These are phyloP conservation scores for Pseudoips prasinana DNA, from an alignment of 2,888 invertebrate species.

Conservation along the genomic window DNA sequence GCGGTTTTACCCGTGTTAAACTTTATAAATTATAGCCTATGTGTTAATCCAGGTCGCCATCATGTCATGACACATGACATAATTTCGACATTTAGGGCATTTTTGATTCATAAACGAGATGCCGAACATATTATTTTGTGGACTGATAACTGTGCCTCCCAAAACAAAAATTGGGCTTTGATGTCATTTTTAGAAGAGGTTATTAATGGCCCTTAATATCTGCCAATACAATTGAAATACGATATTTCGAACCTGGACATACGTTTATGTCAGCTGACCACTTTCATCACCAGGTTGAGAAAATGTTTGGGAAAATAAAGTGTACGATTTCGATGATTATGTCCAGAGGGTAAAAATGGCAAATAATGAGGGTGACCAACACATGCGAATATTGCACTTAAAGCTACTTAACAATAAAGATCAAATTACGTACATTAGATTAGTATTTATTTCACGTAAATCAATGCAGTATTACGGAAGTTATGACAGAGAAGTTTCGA, in stretches of 20 bases:
- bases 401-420: too few species aligned
- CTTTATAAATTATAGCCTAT: too few species aligned
- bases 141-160: constrained; percentile 5
- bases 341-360: too few species aligned
- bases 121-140: constrained; percentile 3
- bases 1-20: too few species aligned
- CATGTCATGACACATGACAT: too few species aligned
- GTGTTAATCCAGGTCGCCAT: too few species aligned
- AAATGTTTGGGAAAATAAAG: constrained; percentile 4
- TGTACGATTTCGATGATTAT: constrained; percentile 3
- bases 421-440: too few species aligned
- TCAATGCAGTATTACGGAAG: too few species aligned
- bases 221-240: constrained; percentile 1
- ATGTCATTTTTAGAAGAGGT: constrained; percentile 1
- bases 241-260: constrained; percentile 2
- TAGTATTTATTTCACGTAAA: too few species aligned
- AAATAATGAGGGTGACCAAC: too few species aligned
- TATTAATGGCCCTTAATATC: constrained; percentile 2
- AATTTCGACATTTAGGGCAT: constrained; percentile 7
- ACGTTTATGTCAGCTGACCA: constrained; percentile 2
- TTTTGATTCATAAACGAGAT: constrained; percentile 8
- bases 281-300: constrained; percentile 3
- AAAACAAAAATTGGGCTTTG: constrained; percentile 5
- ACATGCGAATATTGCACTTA: too few species aligned
- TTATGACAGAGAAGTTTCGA: too few species aligned